Conservation (phyloP, 2,797 vertebrate genomes). For the Psittacula derbiana region DNA sequence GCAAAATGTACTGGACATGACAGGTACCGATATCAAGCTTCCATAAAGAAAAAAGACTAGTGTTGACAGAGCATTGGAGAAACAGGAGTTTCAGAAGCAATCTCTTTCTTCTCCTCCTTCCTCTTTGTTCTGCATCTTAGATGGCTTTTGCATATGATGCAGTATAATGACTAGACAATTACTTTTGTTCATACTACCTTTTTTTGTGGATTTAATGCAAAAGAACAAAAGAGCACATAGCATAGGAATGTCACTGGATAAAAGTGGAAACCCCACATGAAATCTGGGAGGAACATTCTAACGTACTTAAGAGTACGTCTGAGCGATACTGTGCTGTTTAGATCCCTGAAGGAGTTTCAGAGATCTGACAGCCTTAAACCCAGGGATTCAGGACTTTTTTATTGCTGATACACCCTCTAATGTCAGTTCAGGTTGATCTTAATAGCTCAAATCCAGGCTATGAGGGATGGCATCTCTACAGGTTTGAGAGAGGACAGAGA, state of each 20-base stretch:
- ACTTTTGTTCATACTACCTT: not conserved
- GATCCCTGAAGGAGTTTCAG: slow-evolving; percentile 18
- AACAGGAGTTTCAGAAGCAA: not conserved
- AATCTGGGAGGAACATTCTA: not conserved
- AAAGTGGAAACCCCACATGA: not conserved
- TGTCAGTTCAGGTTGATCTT: slow-evolving; percentile 24
- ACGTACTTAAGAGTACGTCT: rapidly evolving
- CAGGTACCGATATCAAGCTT: not conserved
- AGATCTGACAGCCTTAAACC: slow-evolving; percentile 38
- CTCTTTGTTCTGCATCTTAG: slow-evolving; percentile 28
- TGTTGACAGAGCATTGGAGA: not conserved
- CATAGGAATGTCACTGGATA: not conserved
- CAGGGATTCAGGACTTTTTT: not conserved
- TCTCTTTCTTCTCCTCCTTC: not conserved
- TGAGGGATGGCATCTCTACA: not conserved
- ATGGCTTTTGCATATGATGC: not conserved
- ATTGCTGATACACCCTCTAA: slow-evolving; percentile 25
- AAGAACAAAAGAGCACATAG: not conserved
- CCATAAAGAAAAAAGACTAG: not conserved
- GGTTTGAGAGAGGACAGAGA: not conserved
- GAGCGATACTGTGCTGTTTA: not conserved
- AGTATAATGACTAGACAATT: not conserved
- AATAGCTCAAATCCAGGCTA: not conserved
- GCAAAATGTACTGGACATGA: slow-evolving; percentile 22
- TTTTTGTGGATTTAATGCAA: not conserved